These are phyloP conservation scores for Sterna hirundo DNA, from an alignment of 2,113 vertebrate genomes.

Conservation along the genomic window DNA sequence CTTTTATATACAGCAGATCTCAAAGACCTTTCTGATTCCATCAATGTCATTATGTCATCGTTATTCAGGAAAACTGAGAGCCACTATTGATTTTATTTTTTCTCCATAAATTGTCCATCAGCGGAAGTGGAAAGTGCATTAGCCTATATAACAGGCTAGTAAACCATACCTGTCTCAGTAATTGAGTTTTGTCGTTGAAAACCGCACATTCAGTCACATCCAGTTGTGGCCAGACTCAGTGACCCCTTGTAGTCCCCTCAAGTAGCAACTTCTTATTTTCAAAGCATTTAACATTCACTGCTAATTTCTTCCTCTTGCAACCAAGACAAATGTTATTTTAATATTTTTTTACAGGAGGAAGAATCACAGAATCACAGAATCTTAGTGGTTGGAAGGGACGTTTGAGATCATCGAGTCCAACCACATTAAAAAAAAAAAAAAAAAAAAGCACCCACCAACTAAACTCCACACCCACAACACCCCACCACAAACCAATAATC, in stretches of 20 bases:
- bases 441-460: too few relatives aligned
- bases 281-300: background rate
- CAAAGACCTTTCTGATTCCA: background rate
- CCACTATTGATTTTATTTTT: background rate
- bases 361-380: too few relatives aligned
- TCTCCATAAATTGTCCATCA: background rate
- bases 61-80: background rate
- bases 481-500: too few relatives aligned
- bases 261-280: background rate
- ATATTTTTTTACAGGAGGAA: background rate
- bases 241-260: accelerated
- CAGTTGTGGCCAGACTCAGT: background rate
- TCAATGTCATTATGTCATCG: background rate
- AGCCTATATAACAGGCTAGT: background rate
- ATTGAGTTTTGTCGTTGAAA: background rate
- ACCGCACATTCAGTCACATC: background rate
- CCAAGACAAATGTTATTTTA: background rate
- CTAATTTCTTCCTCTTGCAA: background rate
- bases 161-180: background rate
- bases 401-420: too few relatives aligned
- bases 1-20: background rate
- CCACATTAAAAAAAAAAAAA: too few relatives aligned
- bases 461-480: too few relatives aligned
- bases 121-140: background rate
- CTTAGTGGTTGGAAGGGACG: too few relatives aligned